Percentiles rank a stretch among this genome's conserved stretches.
These are phyloP conservation scores for Theonella swinhoei DNA, from an alignment of 37 sponge, comb jelly and placozoan genomes.

Conservation along the genomic window DNA sequence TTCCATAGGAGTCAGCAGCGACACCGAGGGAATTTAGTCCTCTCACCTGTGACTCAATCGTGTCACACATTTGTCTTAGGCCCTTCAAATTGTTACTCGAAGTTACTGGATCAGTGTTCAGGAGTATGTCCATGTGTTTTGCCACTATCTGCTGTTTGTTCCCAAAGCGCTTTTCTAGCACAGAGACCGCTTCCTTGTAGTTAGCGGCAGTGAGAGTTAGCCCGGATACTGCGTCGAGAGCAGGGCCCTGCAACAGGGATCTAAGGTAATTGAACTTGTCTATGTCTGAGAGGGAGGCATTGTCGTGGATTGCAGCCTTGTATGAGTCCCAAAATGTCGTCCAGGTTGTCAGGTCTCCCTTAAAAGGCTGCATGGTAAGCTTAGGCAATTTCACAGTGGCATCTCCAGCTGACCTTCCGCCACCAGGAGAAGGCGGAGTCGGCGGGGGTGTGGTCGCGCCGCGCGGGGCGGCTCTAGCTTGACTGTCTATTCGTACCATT, in stretches of 20 bases:
- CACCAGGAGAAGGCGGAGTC: background rate
- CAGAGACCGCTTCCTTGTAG: background rate
- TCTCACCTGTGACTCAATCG: background rate
- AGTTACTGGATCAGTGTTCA: conserved; percentile 1
- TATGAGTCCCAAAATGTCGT: conserved; percentile 21
- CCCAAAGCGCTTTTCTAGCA: conserved; percentile 9
- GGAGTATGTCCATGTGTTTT: conserved; percentile 12
- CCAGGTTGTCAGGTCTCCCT: conserved; percentile 7
- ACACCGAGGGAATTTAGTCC: conserved; percentile 3
- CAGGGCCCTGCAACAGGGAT: conserved; percentile 12
- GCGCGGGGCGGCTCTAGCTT: too few species aligned
- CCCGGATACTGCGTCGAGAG: background rate
- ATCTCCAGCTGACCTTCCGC: background rate
- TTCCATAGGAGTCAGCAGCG: conserved; percentile 9
- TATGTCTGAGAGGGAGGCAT: conserved; percentile 5
- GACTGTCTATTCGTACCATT: background rate
- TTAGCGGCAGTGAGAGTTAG: background rate
- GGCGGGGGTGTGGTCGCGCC: background rate
- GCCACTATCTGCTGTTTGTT: conserved; percentile 6
- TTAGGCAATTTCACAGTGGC: background rate
- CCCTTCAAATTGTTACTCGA: background rate
- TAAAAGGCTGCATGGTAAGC: conserved; percentile 10
- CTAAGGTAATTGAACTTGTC: conserved; percentile 24
- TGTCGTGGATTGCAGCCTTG: background rate
- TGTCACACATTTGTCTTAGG: conserved; percentile 3